A percentile compares a stretch with the other conserved stretches of the same genome.
These are phyloP conservation scores for Atopsyche davidsoni DNA, from an alignment of 1,140 invertebrate species.

Conservation along the genomic window DNA sequence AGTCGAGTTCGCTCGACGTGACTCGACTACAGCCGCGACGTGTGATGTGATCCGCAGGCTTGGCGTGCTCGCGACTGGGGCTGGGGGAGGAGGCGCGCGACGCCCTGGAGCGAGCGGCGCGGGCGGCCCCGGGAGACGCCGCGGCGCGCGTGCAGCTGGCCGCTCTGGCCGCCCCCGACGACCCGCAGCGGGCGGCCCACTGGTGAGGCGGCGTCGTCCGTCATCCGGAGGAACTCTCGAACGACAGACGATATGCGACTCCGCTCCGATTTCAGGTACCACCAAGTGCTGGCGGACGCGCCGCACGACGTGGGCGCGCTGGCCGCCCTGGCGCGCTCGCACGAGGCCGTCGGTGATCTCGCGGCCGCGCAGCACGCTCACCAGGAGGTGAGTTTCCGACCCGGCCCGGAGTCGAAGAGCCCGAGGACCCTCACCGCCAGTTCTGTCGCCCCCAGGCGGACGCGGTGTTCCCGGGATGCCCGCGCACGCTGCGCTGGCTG, in stretches of 20 bases:
- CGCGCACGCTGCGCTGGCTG: conserved; percentile 40
- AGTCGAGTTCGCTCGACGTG: no score
- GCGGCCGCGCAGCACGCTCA: conserved; percentile 44
- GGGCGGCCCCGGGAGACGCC: conserved; percentile 32
- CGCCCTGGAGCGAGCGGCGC: conserved; percentile 29
- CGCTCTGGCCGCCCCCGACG: conserved; percentile 32
- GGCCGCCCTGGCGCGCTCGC: conserved; percentile 38
- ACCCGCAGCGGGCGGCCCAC: conserved; percentile 35
- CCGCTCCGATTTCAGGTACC: conserved; percentile 19
- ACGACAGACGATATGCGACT: no score
- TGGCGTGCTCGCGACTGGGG: conserved; percentile 23
- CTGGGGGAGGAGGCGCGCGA: conserved; percentile 11
- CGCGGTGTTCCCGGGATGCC: conserved; percentile 41
- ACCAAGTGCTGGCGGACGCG: conserved; percentile 24
- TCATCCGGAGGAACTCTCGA: not conserved
- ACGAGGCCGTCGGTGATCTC: conserved; percentile 40
- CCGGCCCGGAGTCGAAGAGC: no score
- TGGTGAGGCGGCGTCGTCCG: no score
- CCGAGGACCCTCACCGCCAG: no score
- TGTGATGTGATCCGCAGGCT: conserved; percentile 12
- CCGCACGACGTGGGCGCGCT: conserved; percentile 39
- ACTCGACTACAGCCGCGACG: no score
- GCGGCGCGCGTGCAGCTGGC: conserved; percentile 35
- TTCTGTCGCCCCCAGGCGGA: conserved; percentile 40
- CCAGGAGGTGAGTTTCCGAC: conserved; percentile 36